Evolutionary conservation across 2,888 invertebrate genomes (phyloP), one percentile per base, ranked within the genome.

Genomic region (Spodoptera picta): DNA sequence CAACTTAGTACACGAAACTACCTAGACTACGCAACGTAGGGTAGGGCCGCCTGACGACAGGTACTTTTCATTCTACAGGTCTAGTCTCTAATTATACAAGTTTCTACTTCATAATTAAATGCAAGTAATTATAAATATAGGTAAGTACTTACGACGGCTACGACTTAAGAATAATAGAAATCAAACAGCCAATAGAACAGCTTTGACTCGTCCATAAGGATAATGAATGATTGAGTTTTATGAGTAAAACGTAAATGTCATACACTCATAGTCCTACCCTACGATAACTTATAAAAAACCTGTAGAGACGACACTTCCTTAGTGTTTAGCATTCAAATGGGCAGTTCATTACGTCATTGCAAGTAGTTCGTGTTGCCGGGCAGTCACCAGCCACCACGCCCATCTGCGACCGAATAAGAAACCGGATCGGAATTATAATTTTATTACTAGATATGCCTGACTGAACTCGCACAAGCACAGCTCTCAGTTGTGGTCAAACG

Each of bases 341-440:
- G 65, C 65, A 73, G 71, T 73, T 58, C 63, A 62, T 76, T 75
- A 72, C 81, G 81, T 82, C 77, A 81, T 64, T 72, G 63, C 77
- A 60, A 62, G 57, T 74, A 58, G 68, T 73, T 74, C 60, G 69
- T 79, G 82, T 82, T 80, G 79, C 73, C 49, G 60, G 78, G 70
- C 78, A 75, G 72, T 58, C 68, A 79, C 83, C 81, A 85, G 72
- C 58, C 68, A 79, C 83, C 81, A 85, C 83, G 81, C 83, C 82
- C 83, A 81, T 82, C 74, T 54, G 79, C 69, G 77, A 71, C 71
- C 60, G 66, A 80, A 76, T 69, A 69, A 81, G 69, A 80, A 84
- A 83, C 81, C 79, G 77, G 83, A 71, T 81, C 62, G 67, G 67
- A 69, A 69, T 71, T 52, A 73, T 12, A 54, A 52, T 67, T 71